Conservation (phyloP, 1,140 invertebrate genomes). For the Pseudomyrmex dendroicus region DNA sequence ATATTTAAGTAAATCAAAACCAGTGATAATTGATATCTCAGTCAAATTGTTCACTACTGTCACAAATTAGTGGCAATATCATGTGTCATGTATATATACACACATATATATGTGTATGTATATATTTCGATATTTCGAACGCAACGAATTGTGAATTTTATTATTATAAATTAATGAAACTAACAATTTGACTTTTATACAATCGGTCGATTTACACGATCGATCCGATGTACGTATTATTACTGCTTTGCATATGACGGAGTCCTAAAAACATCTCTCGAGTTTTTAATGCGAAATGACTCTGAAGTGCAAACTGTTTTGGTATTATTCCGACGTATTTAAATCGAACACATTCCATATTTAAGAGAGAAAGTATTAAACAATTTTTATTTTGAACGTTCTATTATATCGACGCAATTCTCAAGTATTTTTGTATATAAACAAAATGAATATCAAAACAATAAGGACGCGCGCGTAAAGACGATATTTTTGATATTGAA, state of each 20-base stretch:
- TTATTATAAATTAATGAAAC: conserved; percentile 20
- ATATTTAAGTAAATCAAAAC: conserved; percentile 45
- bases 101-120: background rate
- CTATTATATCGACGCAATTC: background rate
- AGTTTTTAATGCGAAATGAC: background rate
- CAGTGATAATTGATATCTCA: conserved; percentile 2
- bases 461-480: background rate
- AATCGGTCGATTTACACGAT: conserved; percentile 22
- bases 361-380: background rate
- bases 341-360: background rate
- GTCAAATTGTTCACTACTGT: conserved; percentile 46
- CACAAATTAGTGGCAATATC: background rate
- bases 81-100: no score
- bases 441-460: conserved; percentile 1
- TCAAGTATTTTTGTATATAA: background rate
- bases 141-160: conserved; percentile 1
- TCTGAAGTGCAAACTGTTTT: conserved; percentile 21
- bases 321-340: conserved; percentile 6
- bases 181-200: conserved; percentile 61
- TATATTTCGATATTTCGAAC: conserved; percentile 21
- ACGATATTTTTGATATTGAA: conserved; percentile 10
- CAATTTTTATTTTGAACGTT: conserved; percentile 17
- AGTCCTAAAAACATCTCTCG: background rate
- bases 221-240: background rate
- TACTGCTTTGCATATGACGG: conserved; percentile 4